Evolutionary conservation across 2,797 vertebrate species (phyloP), one percentile per base, ranked within the genome.

Genomic region (Microhierax caerulescens): DNA sequence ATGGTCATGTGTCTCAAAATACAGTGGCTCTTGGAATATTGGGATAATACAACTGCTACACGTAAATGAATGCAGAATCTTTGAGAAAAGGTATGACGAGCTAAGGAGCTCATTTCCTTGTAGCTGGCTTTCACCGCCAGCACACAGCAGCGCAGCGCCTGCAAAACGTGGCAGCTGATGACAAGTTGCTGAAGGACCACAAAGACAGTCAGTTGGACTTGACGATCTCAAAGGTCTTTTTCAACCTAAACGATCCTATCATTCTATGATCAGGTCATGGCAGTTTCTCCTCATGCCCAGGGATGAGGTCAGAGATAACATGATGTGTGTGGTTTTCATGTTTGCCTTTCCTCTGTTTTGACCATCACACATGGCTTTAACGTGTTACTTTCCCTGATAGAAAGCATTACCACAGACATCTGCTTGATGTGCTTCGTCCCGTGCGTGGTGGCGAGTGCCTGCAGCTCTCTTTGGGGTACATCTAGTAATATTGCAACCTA

Each of bases 351-450:
- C 48, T 53, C 61, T 73, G 28, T 36, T 47, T 60, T 56, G 47
- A 27, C 19, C 8, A 15, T 30, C 51, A 5, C 30, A 22, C 10
- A 1, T 10, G 43, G 25, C 41, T 57, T 59, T 9, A 54, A 25
- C 3, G 0, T n/a, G 60, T 39, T 25, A 12, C 41, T 41, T 59
- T 36, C 23, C 25, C 57, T 27, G 27, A 4, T 3, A 28, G 48
- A 25, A 22, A 37, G 25, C 61, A 14, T 19, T 3, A 0, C 6
- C n/a, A 10, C 47, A 53, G 67, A 2, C 45, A 11, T 27, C 50
- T 34, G 65, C 50, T n/a, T 2, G 0, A 56, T 0, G 1, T 1
- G 15, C 51, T 36, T 21, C 1, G 0, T 39, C 56, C 65, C 37
- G 57, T 10, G 47, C 13, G 41, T 2, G 10, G 30, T 14, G 30